phyloP scores from a whole-genome alignment of 2,797 vertebrate species.

The Gastrophryne carolinensis region DNA sequence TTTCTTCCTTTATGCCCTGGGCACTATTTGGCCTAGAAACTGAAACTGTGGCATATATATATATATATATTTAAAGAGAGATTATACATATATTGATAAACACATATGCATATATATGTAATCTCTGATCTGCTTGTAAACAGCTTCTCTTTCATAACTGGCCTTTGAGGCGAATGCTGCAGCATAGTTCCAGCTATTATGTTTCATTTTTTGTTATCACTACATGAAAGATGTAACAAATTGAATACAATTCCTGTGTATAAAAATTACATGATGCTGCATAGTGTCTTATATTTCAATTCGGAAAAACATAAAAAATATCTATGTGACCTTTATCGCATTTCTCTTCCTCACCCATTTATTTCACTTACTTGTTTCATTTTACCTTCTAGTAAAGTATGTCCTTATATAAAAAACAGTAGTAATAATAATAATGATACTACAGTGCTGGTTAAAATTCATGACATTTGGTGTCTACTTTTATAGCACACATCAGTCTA shows the following conservation, averaged over 20 bases:
- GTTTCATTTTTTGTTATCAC: constrained; percentile 70
- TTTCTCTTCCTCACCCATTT: constrained; percentile 53
- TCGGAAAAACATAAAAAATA: constrained; percentile 54
- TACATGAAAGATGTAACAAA: constrained; percentile 66
- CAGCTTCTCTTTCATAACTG: constrained; percentile 56
- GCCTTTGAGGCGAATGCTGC: constrained; percentile 62
- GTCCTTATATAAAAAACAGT: too few species aligned
- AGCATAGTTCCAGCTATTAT: constrained; percentile 66
- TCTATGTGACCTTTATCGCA: constrained; percentile 62
- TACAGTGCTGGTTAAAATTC: too few species aligned
- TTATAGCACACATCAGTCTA: too few species aligned
- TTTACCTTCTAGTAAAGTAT: background rate
- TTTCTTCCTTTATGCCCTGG: background rate
- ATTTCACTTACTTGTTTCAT: background rate
- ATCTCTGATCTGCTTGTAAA: too few species aligned
- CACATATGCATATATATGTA: too few species aligned
- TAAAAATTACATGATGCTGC: constrained; percentile 63
- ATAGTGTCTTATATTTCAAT: constrained; percentile 61
- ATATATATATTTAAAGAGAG: too few species aligned
- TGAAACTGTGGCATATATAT: background rate
- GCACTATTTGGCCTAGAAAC: background rate
- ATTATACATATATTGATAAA: too few species aligned
- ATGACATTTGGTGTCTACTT: too few species aligned
- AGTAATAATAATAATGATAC: too few species aligned
- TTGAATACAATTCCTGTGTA: constrained; percentile 68